Conservation (phyloP, 2,888 invertebrate species). For the Thalpophila matura region DNA sequence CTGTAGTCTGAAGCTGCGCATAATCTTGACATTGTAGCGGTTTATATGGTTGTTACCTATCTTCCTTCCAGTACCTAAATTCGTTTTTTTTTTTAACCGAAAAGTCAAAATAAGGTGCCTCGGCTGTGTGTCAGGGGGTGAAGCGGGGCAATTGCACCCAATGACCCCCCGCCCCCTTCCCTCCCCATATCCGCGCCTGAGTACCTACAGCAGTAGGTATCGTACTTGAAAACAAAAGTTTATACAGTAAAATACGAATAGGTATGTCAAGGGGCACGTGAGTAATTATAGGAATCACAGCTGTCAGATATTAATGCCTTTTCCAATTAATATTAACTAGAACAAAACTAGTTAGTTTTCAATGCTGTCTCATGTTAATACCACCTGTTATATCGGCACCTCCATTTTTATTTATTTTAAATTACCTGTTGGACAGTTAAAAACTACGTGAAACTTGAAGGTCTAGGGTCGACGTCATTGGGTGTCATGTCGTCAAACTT, state of each 20-base stretch:
- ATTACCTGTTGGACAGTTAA: conserved; percentile 36
- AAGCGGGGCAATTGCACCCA: too few relatives aligned
- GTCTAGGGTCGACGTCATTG: conserved; percentile 67
- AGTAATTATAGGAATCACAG: conserved; percentile 38
- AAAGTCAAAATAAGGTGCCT: too few relatives aligned
- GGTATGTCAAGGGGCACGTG: background rate
- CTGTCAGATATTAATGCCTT: conserved; percentile 31
- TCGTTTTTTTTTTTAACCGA: too few relatives aligned
- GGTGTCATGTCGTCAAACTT: conserved; percentile 62
- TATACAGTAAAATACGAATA: background rate
- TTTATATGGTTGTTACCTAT: too few relatives aligned
- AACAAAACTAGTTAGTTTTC: conserved; percentile 21
- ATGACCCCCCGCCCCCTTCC: too few relatives aligned
- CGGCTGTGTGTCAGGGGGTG: too few relatives aligned
- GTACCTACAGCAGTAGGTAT: background rate
- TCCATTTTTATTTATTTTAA: conserved; percentile 19
- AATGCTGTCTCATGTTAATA: conserved; percentile 8
- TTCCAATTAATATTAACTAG: conserved; percentile 43
- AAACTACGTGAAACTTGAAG: conserved; percentile 57
- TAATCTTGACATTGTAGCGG: too few relatives aligned
- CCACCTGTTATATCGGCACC: conserved; percentile 12
- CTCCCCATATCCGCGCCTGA: too few relatives aligned
- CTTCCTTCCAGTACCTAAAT: too few relatives aligned
- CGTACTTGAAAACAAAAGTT: background rate
- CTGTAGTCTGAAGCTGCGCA: too few relatives aligned